Percentiles rank a stretch among this genome's conserved stretches.
Evolutionary conservation across 2,888 invertebrate species (phyloP).

Genomic region (Cylloceria caligata): DNA sequence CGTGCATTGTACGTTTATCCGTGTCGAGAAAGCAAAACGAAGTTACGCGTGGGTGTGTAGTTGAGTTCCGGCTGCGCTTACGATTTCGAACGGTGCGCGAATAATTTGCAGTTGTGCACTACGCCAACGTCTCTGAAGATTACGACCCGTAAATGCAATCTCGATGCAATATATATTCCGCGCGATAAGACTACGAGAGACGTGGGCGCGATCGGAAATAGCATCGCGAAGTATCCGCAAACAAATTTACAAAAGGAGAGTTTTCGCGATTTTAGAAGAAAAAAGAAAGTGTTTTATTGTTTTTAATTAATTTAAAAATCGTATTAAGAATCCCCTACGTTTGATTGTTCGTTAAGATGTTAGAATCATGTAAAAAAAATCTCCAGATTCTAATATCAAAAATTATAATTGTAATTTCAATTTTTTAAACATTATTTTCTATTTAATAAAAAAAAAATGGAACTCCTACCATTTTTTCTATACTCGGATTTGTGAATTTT

Average conservation of each 20-base stretch:
- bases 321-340: too few species aligned
- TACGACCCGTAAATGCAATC: slow-evolving; percentile 61
- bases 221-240: slow-evolving; percentile 25
- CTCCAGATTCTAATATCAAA: too few species aligned
- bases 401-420: too few species aligned
- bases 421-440: too few species aligned
- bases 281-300: too few species aligned
- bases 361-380: too few species aligned
- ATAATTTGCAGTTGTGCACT: slow-evolving; percentile 50
- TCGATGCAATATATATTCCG: slow-evolving; percentile 37
- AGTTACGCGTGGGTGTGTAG: slow-evolving; percentile 42
- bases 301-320: too few species aligned
- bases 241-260: slow-evolving; percentile 10
- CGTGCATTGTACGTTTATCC: slow-evolving; percentile 50
- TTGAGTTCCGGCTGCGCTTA: slow-evolving; percentile 57
- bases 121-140: slow-evolving; percentile 30
- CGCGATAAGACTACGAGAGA: slow-evolving; percentile 43
- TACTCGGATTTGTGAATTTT: too few species aligned
- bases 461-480: too few species aligned
- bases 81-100: slow-evolving; percentile 39
- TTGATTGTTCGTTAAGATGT: too few species aligned
- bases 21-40: slow-evolving; percentile 23
- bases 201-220: slow-evolving; percentile 50
- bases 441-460: too few species aligned
- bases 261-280: too few species aligned